A percentile compares a stretch with the other conserved stretches of the same genome.
Evolutionary conservation across 2,113 vertebrate genomes (phyloP).

Genomic region (Mobula birostris): DNA sequence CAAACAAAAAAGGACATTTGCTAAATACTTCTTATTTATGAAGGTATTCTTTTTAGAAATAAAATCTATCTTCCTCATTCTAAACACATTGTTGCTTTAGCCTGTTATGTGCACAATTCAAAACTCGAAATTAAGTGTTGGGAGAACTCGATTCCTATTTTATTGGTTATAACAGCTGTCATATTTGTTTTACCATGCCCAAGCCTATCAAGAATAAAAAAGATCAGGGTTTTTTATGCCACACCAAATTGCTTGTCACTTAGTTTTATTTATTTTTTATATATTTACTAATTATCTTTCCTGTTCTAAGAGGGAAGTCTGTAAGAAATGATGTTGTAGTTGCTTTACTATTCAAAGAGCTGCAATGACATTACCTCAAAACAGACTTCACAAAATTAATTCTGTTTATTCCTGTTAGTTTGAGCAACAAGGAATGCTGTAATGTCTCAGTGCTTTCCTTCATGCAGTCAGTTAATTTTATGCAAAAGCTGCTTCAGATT

Average conservation of each 20-base stretch:
- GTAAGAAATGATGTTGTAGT: not conserved
- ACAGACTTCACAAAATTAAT: not conserved
- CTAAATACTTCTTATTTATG: not conserved
- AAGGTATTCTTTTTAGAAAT: not conserved
- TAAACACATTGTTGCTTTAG: not conserved
- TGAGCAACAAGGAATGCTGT: not conserved
- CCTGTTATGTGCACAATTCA: not conserved
- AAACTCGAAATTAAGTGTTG: not conserved
- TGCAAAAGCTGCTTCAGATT: not conserved
- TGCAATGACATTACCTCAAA: not conserved
- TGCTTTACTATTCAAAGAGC: not conserved
- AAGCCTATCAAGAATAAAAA: not conserved
- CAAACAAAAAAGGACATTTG: not conserved
- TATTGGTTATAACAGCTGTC: not conserved
- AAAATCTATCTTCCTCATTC: not conserved
- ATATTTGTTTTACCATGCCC: not conserved
- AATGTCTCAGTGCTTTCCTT: not conserved
- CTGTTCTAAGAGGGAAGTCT: not conserved
- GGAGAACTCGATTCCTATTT: too few relatives aligned
- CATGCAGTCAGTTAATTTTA: not conserved
- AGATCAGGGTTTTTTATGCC: not conserved
- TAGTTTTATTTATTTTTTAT: not conserved
- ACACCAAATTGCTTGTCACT: not conserved
- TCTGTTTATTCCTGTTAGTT: not conserved
- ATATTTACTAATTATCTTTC: not conserved